Percentiles rank a stretch among this genome's conserved stretches.
Evolutionary conservation across 2,113 vertebrate species (phyloP).

Genomic region (Orthochromis malagaraziensis): DNA sequence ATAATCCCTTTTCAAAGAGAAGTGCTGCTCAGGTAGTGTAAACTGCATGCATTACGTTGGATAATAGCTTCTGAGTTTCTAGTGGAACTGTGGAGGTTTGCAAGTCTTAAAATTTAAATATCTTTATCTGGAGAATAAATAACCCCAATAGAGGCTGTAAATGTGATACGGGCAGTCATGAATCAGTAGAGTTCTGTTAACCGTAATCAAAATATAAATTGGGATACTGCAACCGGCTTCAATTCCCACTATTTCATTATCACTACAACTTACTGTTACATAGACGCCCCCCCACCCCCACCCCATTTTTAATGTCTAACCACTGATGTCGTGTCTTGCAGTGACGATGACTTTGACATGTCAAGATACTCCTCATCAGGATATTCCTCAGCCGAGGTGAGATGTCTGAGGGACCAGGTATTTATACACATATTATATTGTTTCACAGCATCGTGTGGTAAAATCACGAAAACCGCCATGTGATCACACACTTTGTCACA

Average conservation of each 20-base stretch:
- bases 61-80: background rate
- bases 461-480: conserved; percentile 34
- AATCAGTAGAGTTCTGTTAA: background rate
- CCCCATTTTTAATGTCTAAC: background rate
- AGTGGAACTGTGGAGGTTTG: background rate
- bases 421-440: conserved; percentile 58
- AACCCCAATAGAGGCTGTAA: background rate
- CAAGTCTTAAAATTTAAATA: background rate
- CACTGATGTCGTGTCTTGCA: conserved; percentile 54
- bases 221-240: background rate
- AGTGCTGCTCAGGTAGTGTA: background rate
- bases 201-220: background rate
- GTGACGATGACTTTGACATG: conserved; percentile 98
- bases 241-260: background rate
- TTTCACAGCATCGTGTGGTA: conserved; percentile 32
- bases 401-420: conserved; percentile 80
- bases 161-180: background rate
- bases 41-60: background rate
- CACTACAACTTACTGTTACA: background rate
- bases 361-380: conserved; percentile 98
- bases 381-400: conserved; percentile 99
- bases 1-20: background rate
- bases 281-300: background rate
- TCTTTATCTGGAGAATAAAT: background rate
- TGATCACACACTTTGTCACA: conserved; percentile 35